phyloP scores from a whole-genome alignment of 2,113 vertebrate genomes.

The Uria aalge region DNA sequence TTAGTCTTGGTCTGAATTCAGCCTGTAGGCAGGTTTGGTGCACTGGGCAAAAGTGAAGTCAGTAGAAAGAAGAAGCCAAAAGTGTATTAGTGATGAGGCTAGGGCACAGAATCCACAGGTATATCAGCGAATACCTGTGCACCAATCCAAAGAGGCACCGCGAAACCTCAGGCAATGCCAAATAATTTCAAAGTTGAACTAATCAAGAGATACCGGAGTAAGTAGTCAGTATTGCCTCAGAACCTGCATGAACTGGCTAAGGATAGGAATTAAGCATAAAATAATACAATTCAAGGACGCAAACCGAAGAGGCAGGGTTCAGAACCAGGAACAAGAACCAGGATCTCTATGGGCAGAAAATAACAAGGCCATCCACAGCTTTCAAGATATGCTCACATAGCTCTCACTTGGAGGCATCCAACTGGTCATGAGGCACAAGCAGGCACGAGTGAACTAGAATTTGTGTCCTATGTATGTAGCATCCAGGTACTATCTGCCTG shows the following conservation, averaged over 20 bases:
- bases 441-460: background rate
- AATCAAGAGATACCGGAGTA: background rate
- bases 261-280: background rate
- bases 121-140: background rate
- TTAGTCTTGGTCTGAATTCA: background rate
- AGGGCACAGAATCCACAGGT: background rate
- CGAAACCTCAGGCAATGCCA: background rate
- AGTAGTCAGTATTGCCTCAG: background rate
- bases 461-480: background rate
- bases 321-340: background rate
- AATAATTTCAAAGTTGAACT: background rate
- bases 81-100: background rate
- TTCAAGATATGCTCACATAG: background rate
- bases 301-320: background rate
- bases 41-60: background rate
- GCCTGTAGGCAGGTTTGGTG: background rate
- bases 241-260: background rate
- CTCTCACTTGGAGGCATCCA: background rate
- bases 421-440: background rate
- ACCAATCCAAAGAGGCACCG: background rate
- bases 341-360: background rate
- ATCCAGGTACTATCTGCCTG: background rate
- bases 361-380: background rate
- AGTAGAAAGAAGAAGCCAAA: background rate
- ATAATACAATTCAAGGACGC: background rate